Percentiles rank a stretch among this genome's conserved stretches.
Conservation (phyloP, 2,113 vertebrate species). For the zebrafish (Danio rerio) region DNA sequence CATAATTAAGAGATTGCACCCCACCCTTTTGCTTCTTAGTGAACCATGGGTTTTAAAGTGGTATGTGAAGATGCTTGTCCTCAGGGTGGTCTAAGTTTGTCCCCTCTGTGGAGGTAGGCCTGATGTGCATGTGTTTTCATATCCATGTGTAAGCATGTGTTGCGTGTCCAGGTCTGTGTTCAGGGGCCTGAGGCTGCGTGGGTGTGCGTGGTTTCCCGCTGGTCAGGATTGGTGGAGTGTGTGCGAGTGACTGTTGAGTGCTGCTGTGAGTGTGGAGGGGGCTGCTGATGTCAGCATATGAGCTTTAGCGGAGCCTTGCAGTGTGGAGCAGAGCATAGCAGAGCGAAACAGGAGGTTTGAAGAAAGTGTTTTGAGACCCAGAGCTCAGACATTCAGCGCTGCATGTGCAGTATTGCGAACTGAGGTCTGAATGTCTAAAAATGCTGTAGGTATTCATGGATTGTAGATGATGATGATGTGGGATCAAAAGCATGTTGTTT, state of each 20-base stretch:
- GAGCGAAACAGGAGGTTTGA: constrained; percentile 21
- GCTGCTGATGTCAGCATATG: constrained; percentile 78
- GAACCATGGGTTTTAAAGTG: constrained; percentile 11
- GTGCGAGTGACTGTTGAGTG: constrained; percentile 57
- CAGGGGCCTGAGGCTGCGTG: constrained; percentile 36
- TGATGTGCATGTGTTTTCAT: constrained; percentile 38
- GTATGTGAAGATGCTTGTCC: not conserved
- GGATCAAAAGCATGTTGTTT: too few relatives aligned
- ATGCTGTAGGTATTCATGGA: too few relatives aligned
- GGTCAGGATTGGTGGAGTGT: constrained; percentile 40
- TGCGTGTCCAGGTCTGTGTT: constrained; percentile 32
- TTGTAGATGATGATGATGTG: too few relatives aligned
- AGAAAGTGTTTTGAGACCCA: not conserved
- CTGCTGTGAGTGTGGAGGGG: constrained; percentile 47
- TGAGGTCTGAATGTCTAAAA: too few relatives aligned
- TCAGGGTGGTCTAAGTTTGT: not conserved
- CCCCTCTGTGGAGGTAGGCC: not conserved
- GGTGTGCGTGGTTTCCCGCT: constrained; percentile 48
- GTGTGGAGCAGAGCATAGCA: constrained; percentile 54
- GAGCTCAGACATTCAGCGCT: not conserved
- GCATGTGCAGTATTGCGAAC: not conserved
- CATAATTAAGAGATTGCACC: too few relatives aligned
- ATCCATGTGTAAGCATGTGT: constrained; percentile 27
- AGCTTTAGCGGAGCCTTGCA: constrained; percentile 70
- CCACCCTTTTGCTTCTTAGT: too few relatives aligned